Evolutionary conservation across 2,888 invertebrate genomes (phyloP), one percentile per base, ranked within the genome.

Genomic region (Ligdia adustata): DNA sequence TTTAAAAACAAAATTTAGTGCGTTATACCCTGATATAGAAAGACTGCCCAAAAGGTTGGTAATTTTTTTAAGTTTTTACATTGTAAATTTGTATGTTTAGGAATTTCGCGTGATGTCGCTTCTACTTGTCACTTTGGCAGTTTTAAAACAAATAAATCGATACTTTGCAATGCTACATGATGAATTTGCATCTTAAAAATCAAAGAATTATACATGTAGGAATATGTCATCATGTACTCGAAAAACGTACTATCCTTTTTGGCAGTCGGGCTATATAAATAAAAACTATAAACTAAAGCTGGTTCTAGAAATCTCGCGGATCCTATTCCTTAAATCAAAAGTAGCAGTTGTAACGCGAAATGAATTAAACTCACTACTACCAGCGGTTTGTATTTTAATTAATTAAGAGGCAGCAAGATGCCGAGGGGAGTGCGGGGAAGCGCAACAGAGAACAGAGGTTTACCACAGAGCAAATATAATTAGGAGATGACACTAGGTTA

Each of bases 321-420:
- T 24, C 38, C 9, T 56, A 46, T 43, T 46, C 49, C 32, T 46
- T 52, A 53, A 55, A 52, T 58, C 58, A 79, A 80, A 48, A 78
- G 72, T 70, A 70, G 75, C 78, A 78, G 78, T 76, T 70, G 72
- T 65, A 62, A 70, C 58, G 60, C 51, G 60, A 66, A 66, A 70
- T 65, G 64, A 69, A 74, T 74, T 37, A 48, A 77, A 74, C 66
- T 72, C 70, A 72, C 70, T 72, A 76, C 73, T 80, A 79, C 78
- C 75, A 66, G 74, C 62, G 80, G 80, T 82, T 83, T 81, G 80
- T 82, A 81, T 86, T 88, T 84, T 85, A 88, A 89, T 88, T 86
- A 85, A 88, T 89, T 88, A 85, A 81, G 72, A 74, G 70, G 55
- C 62, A 64, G 52, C 59, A 28, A 32, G 24, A n/a, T n/a, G 28